Base-by-base conservation (phyloP, 2,888 invertebrate genomes). In the Drosophila lutescens region DNA sequence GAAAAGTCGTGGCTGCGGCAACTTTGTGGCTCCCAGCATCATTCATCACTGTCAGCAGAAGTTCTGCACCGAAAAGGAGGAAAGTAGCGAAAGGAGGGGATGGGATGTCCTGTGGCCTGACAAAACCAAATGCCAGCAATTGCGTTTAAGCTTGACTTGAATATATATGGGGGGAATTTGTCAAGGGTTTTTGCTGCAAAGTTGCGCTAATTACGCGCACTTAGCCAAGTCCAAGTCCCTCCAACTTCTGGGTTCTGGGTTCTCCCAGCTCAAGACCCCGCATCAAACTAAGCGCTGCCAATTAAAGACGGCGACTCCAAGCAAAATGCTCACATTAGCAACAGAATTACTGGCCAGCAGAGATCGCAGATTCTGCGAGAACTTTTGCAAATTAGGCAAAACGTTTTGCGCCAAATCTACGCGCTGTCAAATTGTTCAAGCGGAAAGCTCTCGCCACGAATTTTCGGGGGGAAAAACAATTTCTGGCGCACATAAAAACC, bases 341-440 rank as follows among this genome's bases (percentile, higher is more conserved):
- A 53, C 47, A 71, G 78, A 79, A 74, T 82, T 72, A 80, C 63
- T 65, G 46, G 68, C 69, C 55, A 55, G 38, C 66, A 61, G 43
- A 63, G 70, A 65, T 72, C 70, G 62, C 62, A 23, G 63, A 68
- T 68, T 68, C 53, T 38, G 60, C 30, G 20, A 34, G 56, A 85
- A 85, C 77, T 84, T 85, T 82, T 81, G 82, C 84, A 86, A 84
- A 84, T 84, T 86, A 84, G 86, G 86, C 84, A 84, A 84, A 84
- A 87, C 84, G 86, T 79, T 86, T 85, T 87, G 75, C 74, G 82
- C 82, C 82, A 86, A 80, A 85, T 82, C 79, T 79, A 80, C 79
- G 86, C 87, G 68, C 71, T 79, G 84, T 88, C 88, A 88, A 88
- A 84, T 86, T 86, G 86, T 76, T 88, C 78, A 77, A 84, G 88